These are phyloP conservation scores for Poeciliopsis prolifica DNA, from an alignment of 2,113 vertebrate species.

Conservation along the genomic window DNA sequence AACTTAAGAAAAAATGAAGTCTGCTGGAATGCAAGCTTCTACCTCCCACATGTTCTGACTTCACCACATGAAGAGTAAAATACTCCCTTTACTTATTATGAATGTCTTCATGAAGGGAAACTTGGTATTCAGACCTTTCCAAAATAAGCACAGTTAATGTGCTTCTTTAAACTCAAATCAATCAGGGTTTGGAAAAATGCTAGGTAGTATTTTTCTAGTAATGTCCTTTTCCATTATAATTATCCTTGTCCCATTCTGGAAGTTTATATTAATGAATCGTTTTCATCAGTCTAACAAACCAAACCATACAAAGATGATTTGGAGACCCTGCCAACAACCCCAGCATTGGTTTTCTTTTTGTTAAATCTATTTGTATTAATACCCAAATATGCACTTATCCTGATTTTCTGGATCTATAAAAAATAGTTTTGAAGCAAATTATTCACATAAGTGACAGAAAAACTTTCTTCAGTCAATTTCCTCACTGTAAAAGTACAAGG, in stretches of 20 bases:
- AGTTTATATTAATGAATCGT: neutral
- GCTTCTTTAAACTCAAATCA: neutral
- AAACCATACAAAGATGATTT: neutral
- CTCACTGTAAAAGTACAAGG: neutral
- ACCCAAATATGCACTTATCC: neutral
- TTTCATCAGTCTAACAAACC: neutral
- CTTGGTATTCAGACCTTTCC: neutral
- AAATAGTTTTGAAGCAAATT: neutral
- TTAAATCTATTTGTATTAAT: neutral
- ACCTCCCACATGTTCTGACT: slow-evolving; percentile 20
- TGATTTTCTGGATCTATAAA: neutral
- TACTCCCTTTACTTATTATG: neutral
- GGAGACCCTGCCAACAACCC: neutral
- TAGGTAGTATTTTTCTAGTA: neutral
- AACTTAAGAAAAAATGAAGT: slow-evolving; percentile 1
- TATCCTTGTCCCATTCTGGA: neutral
- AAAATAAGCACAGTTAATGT: neutral
- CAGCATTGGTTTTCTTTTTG: neutral
- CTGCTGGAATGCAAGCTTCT: slow-evolving; percentile 8
- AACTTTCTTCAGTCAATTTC: neutral
- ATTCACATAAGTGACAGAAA: neutral
- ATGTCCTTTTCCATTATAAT: neutral
- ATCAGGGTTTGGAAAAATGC: neutral
- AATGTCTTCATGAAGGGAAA: neutral
- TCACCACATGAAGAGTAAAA: slow-evolving; percentile 8